These are phyloP conservation scores for Felis chaus DNA, from an alignment of 2,113 vertebrate species.

Conservation along the genomic window DNA sequence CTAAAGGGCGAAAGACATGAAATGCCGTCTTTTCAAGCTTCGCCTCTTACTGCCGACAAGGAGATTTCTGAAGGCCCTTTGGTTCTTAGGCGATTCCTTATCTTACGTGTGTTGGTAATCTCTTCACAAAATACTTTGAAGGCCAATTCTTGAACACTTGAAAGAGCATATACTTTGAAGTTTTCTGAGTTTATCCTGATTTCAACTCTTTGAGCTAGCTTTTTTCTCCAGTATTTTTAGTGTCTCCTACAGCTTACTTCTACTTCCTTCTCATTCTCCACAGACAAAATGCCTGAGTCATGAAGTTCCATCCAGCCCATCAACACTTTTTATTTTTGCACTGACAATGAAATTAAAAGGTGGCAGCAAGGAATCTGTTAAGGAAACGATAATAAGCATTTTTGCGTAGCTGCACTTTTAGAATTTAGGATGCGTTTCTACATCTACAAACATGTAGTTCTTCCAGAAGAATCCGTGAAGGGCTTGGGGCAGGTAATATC, in stretches of 20 bases:
- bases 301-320: conserved; percentile 31
- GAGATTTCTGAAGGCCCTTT: neutral
- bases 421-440: neutral
- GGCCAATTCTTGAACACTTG: conserved; percentile 12
- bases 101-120: neutral
- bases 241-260: conserved; percentile 19
- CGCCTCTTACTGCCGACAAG: neutral
- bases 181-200: conserved; percentile 8
- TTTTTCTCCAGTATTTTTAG: conserved; percentile 34
- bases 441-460: neutral
- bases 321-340: conserved; percentile 50
- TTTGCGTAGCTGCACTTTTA: neutral
- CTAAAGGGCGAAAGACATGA: neutral
- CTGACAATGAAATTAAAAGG: conserved; percentile 54
- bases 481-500: neutral
- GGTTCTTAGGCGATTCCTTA: neutral
- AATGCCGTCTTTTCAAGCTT: neutral
- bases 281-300: conserved; percentile 62
- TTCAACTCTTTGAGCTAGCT: conserved; percentile 1
- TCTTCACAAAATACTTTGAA: neutral
- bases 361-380: conserved; percentile 6
- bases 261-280: conserved; percentile 49
- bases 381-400: conserved; percentile 47
- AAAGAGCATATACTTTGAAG: conserved; percentile 8
- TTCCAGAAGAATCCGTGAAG: neutral